Evolutionary conservation across 1,140 invertebrate genomes (phyloP), one percentile per base, ranked within the genome.

Genomic region (Cyclargus thomasi): DNA sequence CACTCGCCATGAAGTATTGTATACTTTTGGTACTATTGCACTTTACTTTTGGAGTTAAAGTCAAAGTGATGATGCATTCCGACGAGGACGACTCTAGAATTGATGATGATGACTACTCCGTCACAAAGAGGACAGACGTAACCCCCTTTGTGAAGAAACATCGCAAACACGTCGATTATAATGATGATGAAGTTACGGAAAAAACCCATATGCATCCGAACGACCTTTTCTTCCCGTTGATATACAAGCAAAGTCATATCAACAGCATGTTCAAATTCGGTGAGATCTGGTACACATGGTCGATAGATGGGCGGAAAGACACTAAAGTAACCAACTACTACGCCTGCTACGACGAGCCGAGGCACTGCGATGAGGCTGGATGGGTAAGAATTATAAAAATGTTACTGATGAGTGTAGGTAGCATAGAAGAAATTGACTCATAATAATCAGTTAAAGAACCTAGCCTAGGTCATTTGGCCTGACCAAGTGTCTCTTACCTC

Each of bases 221-320:
- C 35, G 83, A 88, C 66, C 73, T 89, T 71, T 74, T 89, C 2
- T 89, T 89, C 64, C 85, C 86, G 0, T 68, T 89, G 55, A 88
- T 89, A 67, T 88, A 88, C 68, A 74, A 72, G 6, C 86, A 89
- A 70, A 77, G 53, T 63, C 82, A 89, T 64, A 81, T 89, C 22
- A 88, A 86, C 66, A 88, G 82, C 53, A 88, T 89, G 86, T 89
- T 89, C 65, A 88, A 88, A 67, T 88, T 86, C 64, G 86, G 83
- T 4, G 83, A 88, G 35, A 88, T 82, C 23, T 89, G 85, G 86
- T 88, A 88, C 66, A 89, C 86, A 17, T 89, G 86, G 86, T 82
- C 85, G 0, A 81, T 77, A 6, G 86, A 89, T 62, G 85, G 82
- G 64, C 70, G 85, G 6, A 75, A 75, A 0, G 86, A 89, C 63